Base-by-base conservation (phyloP, 2,113 vertebrate genomes). In the Apistogramma diplotaenia region DNA sequence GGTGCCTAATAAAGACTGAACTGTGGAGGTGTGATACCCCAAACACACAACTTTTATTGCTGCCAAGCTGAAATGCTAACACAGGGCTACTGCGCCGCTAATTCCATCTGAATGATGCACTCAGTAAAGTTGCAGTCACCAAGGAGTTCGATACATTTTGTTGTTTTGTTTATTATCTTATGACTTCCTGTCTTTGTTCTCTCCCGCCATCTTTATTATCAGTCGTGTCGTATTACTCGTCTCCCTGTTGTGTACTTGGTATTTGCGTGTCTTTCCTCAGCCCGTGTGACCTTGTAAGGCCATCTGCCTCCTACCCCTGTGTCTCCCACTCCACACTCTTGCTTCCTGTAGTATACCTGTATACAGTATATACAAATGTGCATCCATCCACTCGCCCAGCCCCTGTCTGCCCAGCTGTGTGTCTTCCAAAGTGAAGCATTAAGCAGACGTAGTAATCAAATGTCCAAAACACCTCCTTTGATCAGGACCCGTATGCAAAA, bases 71-170 rank as follows among this genome's bases (percentile, higher is more conserved):
- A 70, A 70, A 70, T 13, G 19, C 3, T 29, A 12, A 46, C 27
- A 19, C 29, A 29, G 25, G 23, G 23, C 0, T 0, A 51, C 25
- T 19, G 25, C 29, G 23, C 16, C 43, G 51, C 23, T 49, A 70
- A 70, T 49, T 70, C 27, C 62, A 70, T 27, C 62, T 70, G 62
- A 49, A 2, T 29, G 3, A 40, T 49, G 5, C 62, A 25, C 21
- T 40, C 33, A 12, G 29, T 33, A 5, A 31, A 59, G 58, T 31
- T 49, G 43, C 43, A 49, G 2, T 49, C 12, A 13, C 40, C 43
- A 49, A 49, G 18, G 43, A 16, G 18, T 15, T 6, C n/a, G 31
- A 18, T 49, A 18, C 15, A 27, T 15, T 49, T 16, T 49, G 5
- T 29, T 67, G 15, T 29, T 49, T n/a, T 1, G 23, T 70, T 46